Conservation (phyloP, 1,140 invertebrate species). For the Anastrepha ludens region DNA sequence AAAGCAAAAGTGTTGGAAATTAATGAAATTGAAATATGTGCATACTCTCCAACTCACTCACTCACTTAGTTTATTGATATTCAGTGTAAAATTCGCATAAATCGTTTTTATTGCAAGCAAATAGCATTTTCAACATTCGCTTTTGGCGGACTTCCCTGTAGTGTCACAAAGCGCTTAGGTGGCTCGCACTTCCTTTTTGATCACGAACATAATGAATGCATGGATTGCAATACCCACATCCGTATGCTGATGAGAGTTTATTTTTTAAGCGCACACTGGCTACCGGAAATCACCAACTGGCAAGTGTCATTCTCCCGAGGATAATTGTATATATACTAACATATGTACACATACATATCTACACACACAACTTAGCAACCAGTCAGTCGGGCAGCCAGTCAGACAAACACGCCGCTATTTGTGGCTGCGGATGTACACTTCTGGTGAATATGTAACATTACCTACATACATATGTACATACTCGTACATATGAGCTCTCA, state of each 20-base stretch:
- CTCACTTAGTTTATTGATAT: no score
- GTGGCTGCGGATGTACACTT: constrained; percentile 7
- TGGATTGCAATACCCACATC: neutral
- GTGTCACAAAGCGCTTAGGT: neutral
- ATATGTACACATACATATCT: neutral
- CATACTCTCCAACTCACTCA: neutral
- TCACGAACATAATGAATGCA: neutral
- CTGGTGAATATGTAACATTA: neutral
- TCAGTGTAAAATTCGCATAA: no score
- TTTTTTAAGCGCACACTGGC: neutral
- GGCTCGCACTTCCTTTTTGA: neutral
- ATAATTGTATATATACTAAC: neutral
- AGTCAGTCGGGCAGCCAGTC: neutral
- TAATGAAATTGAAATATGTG: neutral
- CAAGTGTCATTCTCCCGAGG: constrained; percentile 24
- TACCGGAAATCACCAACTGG: constrained; percentile 42
- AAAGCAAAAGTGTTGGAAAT: neutral
- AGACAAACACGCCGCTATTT: neutral
- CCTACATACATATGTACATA: neutral
- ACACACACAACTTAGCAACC: neutral
- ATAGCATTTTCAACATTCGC: no score
- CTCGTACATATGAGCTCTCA: neutral
- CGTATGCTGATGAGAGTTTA: neutral
- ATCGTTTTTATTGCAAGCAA: no score
- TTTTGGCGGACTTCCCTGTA: neutral